Evolutionary conservation across 2,888 invertebrate genomes (phyloP), one percentile per base, ranked within the genome.

Genomic region (Aproaerema taeniolella): DNA sequence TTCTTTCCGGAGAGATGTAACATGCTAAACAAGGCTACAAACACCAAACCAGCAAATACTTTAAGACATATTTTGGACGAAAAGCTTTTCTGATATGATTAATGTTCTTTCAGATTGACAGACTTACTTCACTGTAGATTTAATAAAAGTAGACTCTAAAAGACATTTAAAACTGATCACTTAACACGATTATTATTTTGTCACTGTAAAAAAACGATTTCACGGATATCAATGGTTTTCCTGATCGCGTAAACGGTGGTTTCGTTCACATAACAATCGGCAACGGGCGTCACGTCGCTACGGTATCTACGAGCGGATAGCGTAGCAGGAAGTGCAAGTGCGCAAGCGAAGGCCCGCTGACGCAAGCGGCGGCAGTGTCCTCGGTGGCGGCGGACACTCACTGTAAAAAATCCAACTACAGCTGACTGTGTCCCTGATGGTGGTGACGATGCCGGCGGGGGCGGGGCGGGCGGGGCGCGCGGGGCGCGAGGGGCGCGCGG

Each of bases 401-500:
- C 91, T 91, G 83, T 91, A 92, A 74, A 92, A 91, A 82, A 92
- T 91, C 92, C 92, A 92, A 87, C 91, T 91, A 78, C 91, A 91
- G 83, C 90, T 91, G 77, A 91, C 87, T 53, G 81, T 89, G 82
- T 91, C 91, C 68, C 89, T 89, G 73, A 89, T 75, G 68, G 89
- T 87, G 69, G 89, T 88, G 76, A 90, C 87, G 70, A 91, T 77
- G 65, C 82, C 85, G 57, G 85, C 76, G 56, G 90, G 79, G 56
- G 90, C 88, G 70, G 89, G 88, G 61, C 90, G 88, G 58, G 68
- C 62, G 70, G n/a, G n/a, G n/a, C 66, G 68, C 58, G 58, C 65
- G 59, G 71, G 74, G 57, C 66, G 71, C 48, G 62, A n/a, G 65
- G 61, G 71, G 75, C 59, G 58, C 55, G 57, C 58, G 67, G 68